Evolutionary conservation across 1,140 invertebrate genomes (phyloP), one percentile per base, ranked within the genome.

Genomic region (Formica exsecta): DNA sequence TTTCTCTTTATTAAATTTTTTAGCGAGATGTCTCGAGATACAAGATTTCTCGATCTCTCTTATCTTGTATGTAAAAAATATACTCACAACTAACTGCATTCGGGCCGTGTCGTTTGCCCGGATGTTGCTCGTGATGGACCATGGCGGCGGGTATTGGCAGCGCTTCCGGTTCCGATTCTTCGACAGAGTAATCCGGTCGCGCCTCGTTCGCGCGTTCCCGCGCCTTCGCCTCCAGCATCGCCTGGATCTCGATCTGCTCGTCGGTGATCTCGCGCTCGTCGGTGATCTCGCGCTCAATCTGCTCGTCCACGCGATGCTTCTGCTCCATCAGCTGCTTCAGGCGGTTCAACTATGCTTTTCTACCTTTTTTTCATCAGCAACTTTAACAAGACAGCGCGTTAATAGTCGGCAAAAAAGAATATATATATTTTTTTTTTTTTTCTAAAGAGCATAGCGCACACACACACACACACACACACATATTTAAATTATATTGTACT

Each of bases 1-100:
- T 2, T 44, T 3, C 22, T 44, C 11, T 44, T 44, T 44, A 11
- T 48, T 48, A 48, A 44, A 16, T 16, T 48, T 48, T 3, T 48
- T 4, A 48, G 44, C 48, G 48, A 19, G 48, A 51, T 51, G 16
- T 51, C 48, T 51, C 16, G 1, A 29, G n/a, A n/a, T n/a, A n/a
- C 48, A 19, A 51, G 16, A 16, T 51, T 4, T 51, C 16, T 16
- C 16, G 1, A 29, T 29, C 25, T 29, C 25, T 29, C 25, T 29
- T 0, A 0, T 19, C 48, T 6, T 16, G 9, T 8, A 38, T 16
- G 13, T 4, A 44, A 5, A 1, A 6, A 6, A 7, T 7, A 41
- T 87, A 94, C 95, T 95, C 74, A 95, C 95, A 95, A 80, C 91
- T 95, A 1, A 89, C 59, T 6, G 48, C 25, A 7, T 92, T 93